These are phyloP conservation scores for Phoxinus phoxinus DNA, from an alignment of 2,113 vertebrate genomes.

Conservation along the genomic window DNA sequence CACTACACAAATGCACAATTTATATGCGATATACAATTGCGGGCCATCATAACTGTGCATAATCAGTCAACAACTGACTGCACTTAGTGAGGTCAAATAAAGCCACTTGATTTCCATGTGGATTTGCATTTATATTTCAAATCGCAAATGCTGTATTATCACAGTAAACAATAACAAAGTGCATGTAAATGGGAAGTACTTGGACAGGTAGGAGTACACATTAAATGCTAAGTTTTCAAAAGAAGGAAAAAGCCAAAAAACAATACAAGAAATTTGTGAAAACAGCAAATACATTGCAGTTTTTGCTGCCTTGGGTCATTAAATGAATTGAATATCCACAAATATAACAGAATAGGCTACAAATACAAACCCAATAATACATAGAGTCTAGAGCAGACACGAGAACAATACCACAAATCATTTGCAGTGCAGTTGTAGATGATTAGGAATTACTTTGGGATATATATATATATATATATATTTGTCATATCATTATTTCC, in stretches of 20 bases:
- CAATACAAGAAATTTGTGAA: neutral
- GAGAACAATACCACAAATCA: neutral
- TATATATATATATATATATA: too few species aligned
- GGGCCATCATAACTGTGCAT: neutral
- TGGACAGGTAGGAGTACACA: neutral
- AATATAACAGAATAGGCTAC: neutral
- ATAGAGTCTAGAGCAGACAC: neutral
- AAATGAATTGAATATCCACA: neutral
- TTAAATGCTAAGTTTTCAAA: neutral
- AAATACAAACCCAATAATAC: neutral
- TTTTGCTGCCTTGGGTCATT: neutral
- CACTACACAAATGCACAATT: neutral
- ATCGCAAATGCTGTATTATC: neutral
- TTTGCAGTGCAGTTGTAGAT: neutral
- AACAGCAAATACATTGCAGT: neutral
- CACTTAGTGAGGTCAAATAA: conserved; percentile 16
- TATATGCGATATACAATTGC: neutral
- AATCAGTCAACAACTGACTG: neutral
- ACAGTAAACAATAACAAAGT: neutral
- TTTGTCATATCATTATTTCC: too few species aligned
- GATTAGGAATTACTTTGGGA: neutral
- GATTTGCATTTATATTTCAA: neutral
- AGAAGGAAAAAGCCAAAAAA: neutral
- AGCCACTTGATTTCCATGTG: neutral
- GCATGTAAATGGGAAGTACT: neutral